Conservation (phyloP, 2,797 vertebrate species). For the Parauchenoglanis ngamensis region DNA sequence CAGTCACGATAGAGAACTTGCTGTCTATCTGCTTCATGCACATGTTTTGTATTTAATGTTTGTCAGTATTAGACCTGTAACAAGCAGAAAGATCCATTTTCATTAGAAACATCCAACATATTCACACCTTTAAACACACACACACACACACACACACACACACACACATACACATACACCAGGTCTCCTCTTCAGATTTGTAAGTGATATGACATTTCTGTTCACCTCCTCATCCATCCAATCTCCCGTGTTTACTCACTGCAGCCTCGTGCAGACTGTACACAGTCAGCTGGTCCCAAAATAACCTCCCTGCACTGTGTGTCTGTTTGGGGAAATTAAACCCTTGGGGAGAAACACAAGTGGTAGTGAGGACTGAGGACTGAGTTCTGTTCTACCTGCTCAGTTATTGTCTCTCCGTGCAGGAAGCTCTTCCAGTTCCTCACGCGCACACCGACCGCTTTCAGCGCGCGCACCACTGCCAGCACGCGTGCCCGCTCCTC, state of each 20-base stretch:
- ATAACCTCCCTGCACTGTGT: not conserved
- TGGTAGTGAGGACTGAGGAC: not conserved
- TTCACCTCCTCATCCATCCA: not conserved
- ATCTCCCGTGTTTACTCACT: not conserved
- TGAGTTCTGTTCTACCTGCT: conserved; percentile 39
- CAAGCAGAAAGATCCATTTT: not conserved
- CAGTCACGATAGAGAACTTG: not conserved
- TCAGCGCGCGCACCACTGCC: conserved; percentile 59
- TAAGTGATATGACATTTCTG: not conserved
- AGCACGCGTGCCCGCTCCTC: conserved; percentile 60
- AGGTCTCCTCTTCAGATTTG: not conserved
- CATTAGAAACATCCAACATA: not conserved
- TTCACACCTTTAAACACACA: not conserved
- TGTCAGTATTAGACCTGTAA: not conserved
- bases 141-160: conserved; percentile 2
- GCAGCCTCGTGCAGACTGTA: not conserved
- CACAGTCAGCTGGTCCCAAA: not conserved
- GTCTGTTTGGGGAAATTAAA: not conserved
- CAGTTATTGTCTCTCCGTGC: conserved; percentile 35
- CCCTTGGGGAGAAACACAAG: not conserved
- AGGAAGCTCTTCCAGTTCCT: conserved; percentile 64
- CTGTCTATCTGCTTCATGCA: not conserved
- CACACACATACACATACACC: not conserved
- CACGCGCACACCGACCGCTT: conserved; percentile 59
- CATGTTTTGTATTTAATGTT: not conserved